phyloP scores from a whole-genome alignment of 2,797 vertebrate genomes.

The Podargus strigoides region DNA sequence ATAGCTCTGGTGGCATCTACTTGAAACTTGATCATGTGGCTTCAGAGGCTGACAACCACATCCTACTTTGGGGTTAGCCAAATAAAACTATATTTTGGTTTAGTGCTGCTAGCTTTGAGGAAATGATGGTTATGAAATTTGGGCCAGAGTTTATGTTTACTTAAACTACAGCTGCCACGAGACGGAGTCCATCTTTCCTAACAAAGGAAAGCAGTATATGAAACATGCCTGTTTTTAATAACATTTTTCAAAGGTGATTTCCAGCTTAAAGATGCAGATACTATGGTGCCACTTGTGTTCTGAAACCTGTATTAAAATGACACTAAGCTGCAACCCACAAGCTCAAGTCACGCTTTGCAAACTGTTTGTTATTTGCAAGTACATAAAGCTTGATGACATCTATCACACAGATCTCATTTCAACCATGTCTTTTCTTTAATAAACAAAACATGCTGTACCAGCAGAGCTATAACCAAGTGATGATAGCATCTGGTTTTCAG shows the following conservation, averaged over 20 bases:
- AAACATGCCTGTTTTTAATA: background rate
- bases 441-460: conserved; percentile 63
- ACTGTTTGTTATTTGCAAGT: conserved; percentile 52
- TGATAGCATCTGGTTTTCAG: conserved; percentile 61
- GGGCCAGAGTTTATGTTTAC: conserved; percentile 79
- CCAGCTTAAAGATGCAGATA: conserved; percentile 17
- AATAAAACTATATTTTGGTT: conserved; percentile 79
- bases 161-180: conserved; percentile 68
- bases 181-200: conserved; percentile 62
- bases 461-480: conserved; percentile 55
- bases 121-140: conserved; percentile 76
- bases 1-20: conserved; percentile 56
- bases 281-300: background rate
- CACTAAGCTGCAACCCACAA: background rate
- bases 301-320: conserved; percentile 1
- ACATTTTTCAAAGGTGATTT: conserved; percentile 12
- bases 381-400: conserved; percentile 34
- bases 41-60: conserved; percentile 77
- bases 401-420: conserved; percentile 55
- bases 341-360: background rate
- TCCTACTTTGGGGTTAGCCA: conserved; percentile 81
- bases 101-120: conserved; percentile 73
- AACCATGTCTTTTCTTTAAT: conserved; percentile 52
- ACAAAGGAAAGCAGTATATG: conserved; percentile 4
- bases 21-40: conserved; percentile 76